Evolutionary conservation across 2,888 invertebrate species (phyloP), one percentile per base, ranked within the genome.

Genomic region (Metacarcinus magister): DNA sequence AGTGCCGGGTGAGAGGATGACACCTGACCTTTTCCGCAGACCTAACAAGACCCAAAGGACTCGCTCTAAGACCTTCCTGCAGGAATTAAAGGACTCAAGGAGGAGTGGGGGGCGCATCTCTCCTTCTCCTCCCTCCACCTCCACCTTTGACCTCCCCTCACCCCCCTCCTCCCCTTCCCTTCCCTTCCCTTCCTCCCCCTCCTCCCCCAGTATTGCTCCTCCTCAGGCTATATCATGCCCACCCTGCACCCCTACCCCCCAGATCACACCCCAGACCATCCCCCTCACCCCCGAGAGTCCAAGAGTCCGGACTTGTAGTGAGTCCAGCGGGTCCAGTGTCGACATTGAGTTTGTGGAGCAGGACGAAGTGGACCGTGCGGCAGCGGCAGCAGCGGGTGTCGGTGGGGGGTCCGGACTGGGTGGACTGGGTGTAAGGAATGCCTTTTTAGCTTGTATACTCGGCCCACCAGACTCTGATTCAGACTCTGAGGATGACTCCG

Each of bases 381-480:
- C 16, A 0, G 32, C 23, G 2, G 54, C 54, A 10, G 19, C 54
- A 54, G 8, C 28, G 28, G 75, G 28, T 28, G 28, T n/a, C 0
- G 75, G 75, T 8, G 28, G 75, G n/a, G 10, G 0, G 16, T 39
- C 39, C 2, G 39, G 39, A 39, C 39, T 54, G 16, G 54, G 54
- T 16, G 16, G 54, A 8, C 16, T 54, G 16, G 54, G 3, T 13
- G 54, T 54, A 13, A 67, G 28, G 7, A 96, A 89, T 91, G 94
- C 54, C 28, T 43, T 95, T 67, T 93, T 96, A 32, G 94, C 96
- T 60, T 92, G 92, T 19, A 96, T 96, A 43, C 75, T 96, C 5
- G 96, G 96, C 7, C 32, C 60, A n/a, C 93, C 91, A 13, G 94
- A 96, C 4, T 89, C 89, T 19, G 95, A 96, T 28, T 89, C 93